These are phyloP conservation scores for Latrodectus elegans DNA, from an alignment of 2,888 invertebrate genomes.

Conservation along the genomic window DNA sequence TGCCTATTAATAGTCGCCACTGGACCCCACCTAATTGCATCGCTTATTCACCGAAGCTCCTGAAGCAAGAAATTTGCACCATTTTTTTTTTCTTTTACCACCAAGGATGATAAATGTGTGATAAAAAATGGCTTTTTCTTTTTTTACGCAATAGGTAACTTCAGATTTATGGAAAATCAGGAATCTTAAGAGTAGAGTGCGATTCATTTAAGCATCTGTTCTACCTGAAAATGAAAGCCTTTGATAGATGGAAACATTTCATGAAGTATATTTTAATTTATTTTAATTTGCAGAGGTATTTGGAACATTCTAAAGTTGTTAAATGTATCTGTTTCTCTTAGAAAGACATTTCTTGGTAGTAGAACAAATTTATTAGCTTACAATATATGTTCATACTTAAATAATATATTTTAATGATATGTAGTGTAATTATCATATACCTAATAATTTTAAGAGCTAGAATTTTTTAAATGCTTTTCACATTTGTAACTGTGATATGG, in stretches of 20 bases:
- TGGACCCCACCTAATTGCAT: conserved; percentile 54
- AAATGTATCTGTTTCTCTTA: too few species aligned
- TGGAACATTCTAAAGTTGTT: neutral
- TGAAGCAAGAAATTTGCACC: conserved; percentile 63
- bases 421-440: too few species aligned
- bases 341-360: too few species aligned
- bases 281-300: neutral
- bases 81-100: conserved; percentile 42
- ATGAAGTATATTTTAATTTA: neutral
- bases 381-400: too few species aligned
- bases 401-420: too few species aligned
- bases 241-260: conserved; percentile 15
- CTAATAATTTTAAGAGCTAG: too few species aligned
- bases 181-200: conserved; percentile 12
- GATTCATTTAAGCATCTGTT: conserved; percentile 44
- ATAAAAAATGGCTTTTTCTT: neutral
- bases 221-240: conserved; percentile 3
- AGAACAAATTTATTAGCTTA: too few species aligned
- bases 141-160: conserved; percentile 25
- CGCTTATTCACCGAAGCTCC: conserved; percentile 54
- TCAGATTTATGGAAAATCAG: conserved; percentile 58
- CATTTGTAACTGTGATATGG: too few species aligned
- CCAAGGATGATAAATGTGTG: conserved; percentile 48
- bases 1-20: conserved; percentile 56
- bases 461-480: too few species aligned